Percentiles rank a stretch among this genome's conserved stretches.
These are phyloP conservation scores for Thereva unica DNA, from an alignment of 2,888 invertebrate species.

Conservation along the genomic window DNA sequence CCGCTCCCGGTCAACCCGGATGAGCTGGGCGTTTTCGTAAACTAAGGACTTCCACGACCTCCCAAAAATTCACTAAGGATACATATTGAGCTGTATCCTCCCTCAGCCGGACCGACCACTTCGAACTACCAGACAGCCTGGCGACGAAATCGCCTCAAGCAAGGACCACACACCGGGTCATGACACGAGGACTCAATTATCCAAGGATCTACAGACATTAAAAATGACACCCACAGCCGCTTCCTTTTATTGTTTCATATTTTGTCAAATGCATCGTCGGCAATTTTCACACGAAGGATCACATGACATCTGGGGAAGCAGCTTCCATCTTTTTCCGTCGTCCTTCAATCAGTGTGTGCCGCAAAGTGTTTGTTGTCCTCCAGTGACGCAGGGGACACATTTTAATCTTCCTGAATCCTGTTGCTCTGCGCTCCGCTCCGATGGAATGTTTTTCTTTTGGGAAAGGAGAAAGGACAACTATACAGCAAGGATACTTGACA, in stretches of 20 bases:
- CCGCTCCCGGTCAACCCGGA: too few relatives aligned
- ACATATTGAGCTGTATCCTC: too few relatives aligned
- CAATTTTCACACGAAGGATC: conserved; percentile 17
- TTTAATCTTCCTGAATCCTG: conserved; percentile 7
- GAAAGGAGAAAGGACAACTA: conserved; percentile 21
- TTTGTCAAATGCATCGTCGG: conserved; percentile 11
- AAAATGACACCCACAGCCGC: not conserved
- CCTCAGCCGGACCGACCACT: not conserved
- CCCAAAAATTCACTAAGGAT: too few relatives aligned
- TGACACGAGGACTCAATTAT: conserved; percentile 6
- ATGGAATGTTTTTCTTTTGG: not conserved
- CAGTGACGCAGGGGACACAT: conserved; percentile 5
- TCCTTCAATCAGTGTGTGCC: too few relatives aligned
- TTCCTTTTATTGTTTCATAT: conserved; percentile 9
- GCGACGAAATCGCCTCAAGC: not conserved
- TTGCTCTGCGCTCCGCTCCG: not conserved
- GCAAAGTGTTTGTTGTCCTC: not conserved
- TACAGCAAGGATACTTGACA: conserved; percentile 1
- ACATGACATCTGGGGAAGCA: conserved; percentile 3
- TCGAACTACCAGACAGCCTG: not conserved
- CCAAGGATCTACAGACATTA: not conserved
- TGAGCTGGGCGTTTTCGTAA: too few relatives aligned
- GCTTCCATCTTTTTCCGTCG: too few relatives aligned
- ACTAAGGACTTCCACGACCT: too few relatives aligned
- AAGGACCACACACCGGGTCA: not conserved